Percentiles rank a stretch among this genome's conserved stretches.
Evolutionary conservation across 2,888 invertebrate genomes (phyloP).

Genomic region (Argyra leucocephala): DNA sequence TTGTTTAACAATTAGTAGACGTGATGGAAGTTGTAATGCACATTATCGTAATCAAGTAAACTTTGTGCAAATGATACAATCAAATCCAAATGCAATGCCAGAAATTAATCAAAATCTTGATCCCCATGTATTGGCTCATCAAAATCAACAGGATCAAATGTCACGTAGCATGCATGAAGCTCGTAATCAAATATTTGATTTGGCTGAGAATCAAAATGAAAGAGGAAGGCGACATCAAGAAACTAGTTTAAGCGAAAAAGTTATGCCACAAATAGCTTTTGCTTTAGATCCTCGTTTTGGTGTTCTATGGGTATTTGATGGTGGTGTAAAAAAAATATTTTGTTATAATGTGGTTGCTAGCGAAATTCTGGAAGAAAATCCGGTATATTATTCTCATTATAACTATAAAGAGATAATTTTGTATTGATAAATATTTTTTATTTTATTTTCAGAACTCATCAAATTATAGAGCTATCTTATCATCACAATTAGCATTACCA

Average conservation of each 20-base stretch:
- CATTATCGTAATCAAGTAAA: constrained; percentile 79
- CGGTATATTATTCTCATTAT: constrained; percentile 27
- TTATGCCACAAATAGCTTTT: constrained; percentile 40
- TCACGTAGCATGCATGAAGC: constrained; percentile 43
- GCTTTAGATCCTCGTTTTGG: constrained; percentile 81
- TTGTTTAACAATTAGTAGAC: constrained; percentile 79
- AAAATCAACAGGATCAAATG: constrained; percentile 40
- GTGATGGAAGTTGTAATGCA: constrained; percentile 77
- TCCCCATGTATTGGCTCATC: constrained; percentile 27
- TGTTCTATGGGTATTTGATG: constrained; percentile 84
- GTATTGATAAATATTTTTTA: neutral
- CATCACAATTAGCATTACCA: constrained; percentile 74
- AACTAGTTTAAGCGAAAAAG: constrained; percentile 30
- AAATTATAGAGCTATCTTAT: constrained; percentile 53
- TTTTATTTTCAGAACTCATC: constrained; percentile 34
- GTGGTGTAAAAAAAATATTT: constrained; percentile 50
- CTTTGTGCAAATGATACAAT: constrained; percentile 62
- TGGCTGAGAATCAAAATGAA: constrained; percentile 32
- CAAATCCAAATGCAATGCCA: constrained; percentile 37
- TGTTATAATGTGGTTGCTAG: constrained; percentile 79
- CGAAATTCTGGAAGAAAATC: constrained; percentile 47
- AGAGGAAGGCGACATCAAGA: constrained; percentile 29
- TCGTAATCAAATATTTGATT: constrained; percentile 41
- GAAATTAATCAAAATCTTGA: constrained; percentile 42
- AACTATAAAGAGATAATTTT: neutral